These are phyloP conservation scores for Agapostemon virescens DNA, from an alignment of 2,888 invertebrate species.

Conservation along the genomic window DNA sequence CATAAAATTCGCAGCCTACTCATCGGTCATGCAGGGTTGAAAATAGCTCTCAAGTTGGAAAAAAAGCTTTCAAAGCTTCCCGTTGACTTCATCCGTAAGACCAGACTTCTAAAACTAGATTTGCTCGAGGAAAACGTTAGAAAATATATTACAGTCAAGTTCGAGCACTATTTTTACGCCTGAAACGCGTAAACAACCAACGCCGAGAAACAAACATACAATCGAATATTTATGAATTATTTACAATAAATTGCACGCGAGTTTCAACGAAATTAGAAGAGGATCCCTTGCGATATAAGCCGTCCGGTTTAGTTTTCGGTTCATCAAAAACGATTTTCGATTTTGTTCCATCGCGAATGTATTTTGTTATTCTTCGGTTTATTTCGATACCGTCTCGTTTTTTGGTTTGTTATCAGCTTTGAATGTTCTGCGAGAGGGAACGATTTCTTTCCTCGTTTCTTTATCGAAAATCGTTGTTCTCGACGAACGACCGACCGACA, in stretches of 20 bases:
- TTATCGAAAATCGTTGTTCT: background rate
- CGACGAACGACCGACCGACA: background rate
- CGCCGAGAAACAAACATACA: background rate
- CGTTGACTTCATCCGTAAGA: background rate
- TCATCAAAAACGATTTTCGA: background rate
- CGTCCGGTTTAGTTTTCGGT: background rate
- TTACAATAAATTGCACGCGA: background rate
- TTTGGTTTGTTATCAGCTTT: too few relatives aligned
- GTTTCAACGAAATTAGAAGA: background rate
- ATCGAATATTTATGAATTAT: background rate
- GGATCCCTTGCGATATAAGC: background rate
- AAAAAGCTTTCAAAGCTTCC: background rate
- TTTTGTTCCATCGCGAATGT: background rate
- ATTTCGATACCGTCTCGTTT: background rate
- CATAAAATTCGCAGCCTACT: background rate
- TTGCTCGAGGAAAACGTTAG: background rate
- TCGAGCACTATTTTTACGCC: background rate
- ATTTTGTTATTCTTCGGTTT: background rate
- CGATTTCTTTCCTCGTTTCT: background rate
- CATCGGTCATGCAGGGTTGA: constrained; percentile 1
- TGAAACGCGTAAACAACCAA: background rate
- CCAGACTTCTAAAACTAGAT: background rate
- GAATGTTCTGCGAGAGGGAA: background rate
- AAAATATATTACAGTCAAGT: background rate
- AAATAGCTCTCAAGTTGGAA: background rate